Conservation (phyloP, 2,113 vertebrate genomes). For the Symphodus melops region DNA sequence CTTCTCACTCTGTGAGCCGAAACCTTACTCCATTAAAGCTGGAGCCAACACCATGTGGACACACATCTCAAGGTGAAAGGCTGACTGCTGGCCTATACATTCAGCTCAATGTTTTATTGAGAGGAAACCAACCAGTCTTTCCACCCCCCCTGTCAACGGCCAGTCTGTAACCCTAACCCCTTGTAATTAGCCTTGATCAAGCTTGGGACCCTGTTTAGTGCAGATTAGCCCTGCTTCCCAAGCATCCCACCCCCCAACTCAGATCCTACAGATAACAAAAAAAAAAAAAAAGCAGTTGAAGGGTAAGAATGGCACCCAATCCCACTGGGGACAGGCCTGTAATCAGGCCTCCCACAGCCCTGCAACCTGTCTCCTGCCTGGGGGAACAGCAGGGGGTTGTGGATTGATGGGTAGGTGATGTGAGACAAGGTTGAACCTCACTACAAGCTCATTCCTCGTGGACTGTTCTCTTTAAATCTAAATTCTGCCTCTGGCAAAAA, state of each 20-base stretch:
- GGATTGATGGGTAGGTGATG: conserved; percentile 31
- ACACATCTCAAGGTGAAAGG: conserved; percentile 41
- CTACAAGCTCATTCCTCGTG: not conserved
- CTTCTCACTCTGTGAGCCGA: conserved; percentile 14
- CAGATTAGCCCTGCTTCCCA: conserved; percentile 63
- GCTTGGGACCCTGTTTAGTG: conserved; percentile 53
- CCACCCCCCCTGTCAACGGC: conserved; percentile 2
- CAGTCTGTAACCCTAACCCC: conserved; percentile 59
- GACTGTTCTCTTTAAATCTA: not conserved
- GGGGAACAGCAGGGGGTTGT: not conserved
- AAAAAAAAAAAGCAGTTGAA: conserved; percentile 55
- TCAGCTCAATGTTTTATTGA: not conserved
- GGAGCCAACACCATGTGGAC: conserved; percentile 20
- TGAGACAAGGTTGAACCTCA: conserved; percentile 25
- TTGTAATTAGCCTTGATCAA: conserved; percentile 73
- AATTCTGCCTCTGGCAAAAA: not conserved
- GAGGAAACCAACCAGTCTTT: not conserved
- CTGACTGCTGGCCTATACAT: not conserved
- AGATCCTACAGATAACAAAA: conserved; percentile 59
- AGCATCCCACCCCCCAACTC: conserved; percentile 37
- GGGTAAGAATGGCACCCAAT: conserved; percentile 63
- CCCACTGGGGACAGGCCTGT: conserved; percentile 58
- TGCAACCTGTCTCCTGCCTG: conserved; percentile 55
- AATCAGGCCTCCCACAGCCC: conserved; percentile 64
- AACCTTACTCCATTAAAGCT: not conserved